Base-by-base conservation (phyloP, 2,888 invertebrate genomes). In the Deilephila elpenor region DNA sequence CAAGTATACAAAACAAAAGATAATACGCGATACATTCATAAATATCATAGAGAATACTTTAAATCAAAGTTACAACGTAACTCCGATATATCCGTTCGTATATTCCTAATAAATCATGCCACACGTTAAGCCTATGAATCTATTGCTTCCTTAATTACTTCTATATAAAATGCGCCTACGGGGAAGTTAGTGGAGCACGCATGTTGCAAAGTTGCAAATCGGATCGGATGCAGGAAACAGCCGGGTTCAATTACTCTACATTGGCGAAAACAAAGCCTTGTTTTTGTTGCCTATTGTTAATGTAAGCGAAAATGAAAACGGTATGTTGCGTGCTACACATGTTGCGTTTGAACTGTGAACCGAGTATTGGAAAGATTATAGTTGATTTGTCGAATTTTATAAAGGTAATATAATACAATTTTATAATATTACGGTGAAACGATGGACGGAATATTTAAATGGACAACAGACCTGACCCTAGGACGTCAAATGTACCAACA, bases 171-270 rank as follows among this genome's bases (percentile, higher is more conserved):
- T 44, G 17, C 51, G 51, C 67, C n/a, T 44, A 67, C 67, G 20
- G 44, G 67, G 67, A 67, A 67, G 67, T 67, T 62, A 3, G n/a
- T 14, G 37, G 1, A 11, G 67, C 67, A 67, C 51, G 51, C 67
- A 44, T 29, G 51, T 14, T 67, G 64, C 56, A 37, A 64, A 64
- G 25, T 64, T 64, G 34, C 59, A 67, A 64, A 73, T 37, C 59
- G 29, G 59, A 56, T 29, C 72, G 64, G 56, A 73, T 59, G 56
- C 67, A 59, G 72, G 72, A 73, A 73, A 59, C 67, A 37, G n/a
- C 32, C 34, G 72, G 64, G 7, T 73, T 56, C 59, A 44, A 73
- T 73, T 67, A 67, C 59, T 34, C 19, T 67, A 25, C 20, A 67
- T 59, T 67, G 25, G 67, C 62, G 64, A 56, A 59, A 67, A 73